Conservation (phyloP, 1,140 invertebrate species). For the Euura saliciscinereae region DNA sequence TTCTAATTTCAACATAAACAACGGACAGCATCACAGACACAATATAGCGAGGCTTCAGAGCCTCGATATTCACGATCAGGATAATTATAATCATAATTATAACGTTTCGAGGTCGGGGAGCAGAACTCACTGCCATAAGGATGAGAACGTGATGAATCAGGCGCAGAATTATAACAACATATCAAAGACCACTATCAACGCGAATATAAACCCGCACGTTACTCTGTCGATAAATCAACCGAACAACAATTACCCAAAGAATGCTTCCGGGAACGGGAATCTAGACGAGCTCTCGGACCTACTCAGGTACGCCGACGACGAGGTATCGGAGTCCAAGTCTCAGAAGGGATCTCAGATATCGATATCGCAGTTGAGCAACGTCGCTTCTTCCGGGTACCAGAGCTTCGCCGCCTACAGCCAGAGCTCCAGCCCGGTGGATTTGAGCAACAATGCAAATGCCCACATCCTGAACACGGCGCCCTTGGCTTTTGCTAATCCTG, state of each 20-base stretch:
- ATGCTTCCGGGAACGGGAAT: slow-evolving; percentile 54
- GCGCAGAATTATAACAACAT: slow-evolving; percentile 56
- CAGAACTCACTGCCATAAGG: slow-evolving; percentile 54
- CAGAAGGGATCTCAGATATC: slow-evolving; percentile 64
- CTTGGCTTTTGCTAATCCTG: slow-evolving; percentile 86
- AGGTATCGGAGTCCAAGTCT: slow-evolving; percentile 56
- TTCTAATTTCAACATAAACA: slow-evolving; percentile 56
- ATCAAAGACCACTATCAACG: slow-evolving; percentile 55
- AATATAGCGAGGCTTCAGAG: slow-evolving; percentile 47
- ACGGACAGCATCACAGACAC: slow-evolving; percentile 38
- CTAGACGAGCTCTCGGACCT: slow-evolving; percentile 77
- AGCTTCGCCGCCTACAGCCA: slow-evolving; percentile 90
- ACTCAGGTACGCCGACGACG: slow-evolving; percentile 62
- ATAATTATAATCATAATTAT: slow-evolving; percentile 56
- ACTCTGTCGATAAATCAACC: slow-evolving; percentile 47
- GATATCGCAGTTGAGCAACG: slow-evolving; percentile 81
- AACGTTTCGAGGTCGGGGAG: slow-evolving; percentile 49
- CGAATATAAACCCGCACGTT: slow-evolving; percentile 49
- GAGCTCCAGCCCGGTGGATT: slow-evolving; percentile 87
- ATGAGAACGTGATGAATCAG: slow-evolving; percentile 60
- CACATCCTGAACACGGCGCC: slow-evolving; percentile 66
- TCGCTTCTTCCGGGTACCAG: slow-evolving; percentile 88
- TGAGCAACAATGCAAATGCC: slow-evolving; percentile 60
- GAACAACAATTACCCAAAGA: slow-evolving; percentile 53
- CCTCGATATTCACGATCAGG: slow-evolving; percentile 52